Conservation (phyloP, 2,888 invertebrate genomes). For the Drosophila maculinotata region DNA sequence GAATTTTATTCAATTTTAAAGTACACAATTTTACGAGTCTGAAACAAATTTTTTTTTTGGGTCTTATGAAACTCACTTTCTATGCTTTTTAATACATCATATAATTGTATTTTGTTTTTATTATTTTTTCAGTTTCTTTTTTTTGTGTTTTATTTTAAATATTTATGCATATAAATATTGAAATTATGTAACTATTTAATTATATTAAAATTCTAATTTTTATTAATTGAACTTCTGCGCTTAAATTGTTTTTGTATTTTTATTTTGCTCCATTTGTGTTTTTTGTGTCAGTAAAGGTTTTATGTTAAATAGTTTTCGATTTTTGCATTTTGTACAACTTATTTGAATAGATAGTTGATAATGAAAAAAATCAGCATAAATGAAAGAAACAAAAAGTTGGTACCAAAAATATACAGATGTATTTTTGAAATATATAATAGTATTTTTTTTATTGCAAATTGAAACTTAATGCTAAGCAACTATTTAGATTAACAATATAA, state of each 20-base stretch:
- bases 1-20: constrained; percentile 79
- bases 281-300: constrained; percentile 13
- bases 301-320: constrained; percentile 11
- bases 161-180: constrained; percentile 63
- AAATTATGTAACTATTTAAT: constrained; percentile 65
- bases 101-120: constrained; percentile 31
- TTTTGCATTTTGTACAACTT: constrained; percentile 41
- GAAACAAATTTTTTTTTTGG: constrained; percentile 41
- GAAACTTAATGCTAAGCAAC: constrained; percentile 58
- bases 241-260: constrained; percentile 56
- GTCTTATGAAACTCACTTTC: constrained; percentile 52
- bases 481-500: constrained; percentile 55
- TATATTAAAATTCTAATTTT: constrained; percentile 78
- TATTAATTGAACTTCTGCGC: constrained; percentile 82
- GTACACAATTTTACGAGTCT: constrained; percentile 73
- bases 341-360: constrained; percentile 12
- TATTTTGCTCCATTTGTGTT: constrained; percentile 15
- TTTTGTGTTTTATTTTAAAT: constrained; percentile 48
- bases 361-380: constrained; percentile 34
- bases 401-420: constrained; percentile 46
- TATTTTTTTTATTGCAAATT: constrained; percentile 59
- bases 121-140: constrained; percentile 21
- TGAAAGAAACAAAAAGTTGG: constrained; percentile 29
- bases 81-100: constrained; percentile 42
- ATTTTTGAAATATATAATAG: constrained; percentile 26